These are phyloP conservation scores for Gonatopus flavifemur DNA, from an alignment of 1,140 invertebrate genomes.

Conservation along the genomic window DNA sequence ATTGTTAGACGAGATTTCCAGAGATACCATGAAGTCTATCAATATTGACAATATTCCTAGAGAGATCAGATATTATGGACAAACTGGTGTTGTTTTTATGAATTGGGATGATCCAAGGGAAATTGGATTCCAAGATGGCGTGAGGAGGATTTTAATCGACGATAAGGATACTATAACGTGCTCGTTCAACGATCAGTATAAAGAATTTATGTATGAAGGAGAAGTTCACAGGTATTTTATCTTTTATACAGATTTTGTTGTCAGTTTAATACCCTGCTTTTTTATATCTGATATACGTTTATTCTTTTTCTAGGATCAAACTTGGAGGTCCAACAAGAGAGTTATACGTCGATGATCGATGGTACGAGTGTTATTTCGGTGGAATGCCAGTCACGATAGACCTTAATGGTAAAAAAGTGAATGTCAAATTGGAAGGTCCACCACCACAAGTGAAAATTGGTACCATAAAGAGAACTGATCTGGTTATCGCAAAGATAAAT, in stretches of 20 bases:
- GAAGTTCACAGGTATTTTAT: conserved; percentile 61
- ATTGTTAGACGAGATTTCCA: conserved; percentile 64
- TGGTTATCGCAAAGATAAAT: conserved; percentile 81
- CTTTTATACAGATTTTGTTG: conserved; percentile 4
- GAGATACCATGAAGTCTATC: conserved; percentile 75
- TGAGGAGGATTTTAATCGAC: conserved; percentile 68
- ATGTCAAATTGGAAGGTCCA: conserved; percentile 81
- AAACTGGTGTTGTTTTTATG: conserved; percentile 82
- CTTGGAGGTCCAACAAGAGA: conserved; percentile 92
- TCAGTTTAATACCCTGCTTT: background rate
- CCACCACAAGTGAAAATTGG: conserved; percentile 84
- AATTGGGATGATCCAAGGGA: conserved; percentile 82
- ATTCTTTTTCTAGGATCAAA: conserved; percentile 65
- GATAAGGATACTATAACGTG: conserved; percentile 69
- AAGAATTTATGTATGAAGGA: conserved; percentile 71
- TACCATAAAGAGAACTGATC: conserved; percentile 68
- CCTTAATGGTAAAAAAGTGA: conserved; percentile 74
- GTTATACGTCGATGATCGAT: conserved; percentile 82
- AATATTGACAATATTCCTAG: conserved; percentile 79
- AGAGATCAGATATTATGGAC: conserved; percentile 84
- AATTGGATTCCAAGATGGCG: conserved; percentile 78
- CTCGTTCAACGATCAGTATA: conserved; percentile 73
- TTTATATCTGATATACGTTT: conserved; percentile 26
- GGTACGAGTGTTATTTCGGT: conserved; percentile 90
- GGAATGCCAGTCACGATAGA: conserved; percentile 83